Evolutionary conservation across 2,113 vertebrate species (phyloP).

Genomic region (Eretmodus cyanostictus): DNA sequence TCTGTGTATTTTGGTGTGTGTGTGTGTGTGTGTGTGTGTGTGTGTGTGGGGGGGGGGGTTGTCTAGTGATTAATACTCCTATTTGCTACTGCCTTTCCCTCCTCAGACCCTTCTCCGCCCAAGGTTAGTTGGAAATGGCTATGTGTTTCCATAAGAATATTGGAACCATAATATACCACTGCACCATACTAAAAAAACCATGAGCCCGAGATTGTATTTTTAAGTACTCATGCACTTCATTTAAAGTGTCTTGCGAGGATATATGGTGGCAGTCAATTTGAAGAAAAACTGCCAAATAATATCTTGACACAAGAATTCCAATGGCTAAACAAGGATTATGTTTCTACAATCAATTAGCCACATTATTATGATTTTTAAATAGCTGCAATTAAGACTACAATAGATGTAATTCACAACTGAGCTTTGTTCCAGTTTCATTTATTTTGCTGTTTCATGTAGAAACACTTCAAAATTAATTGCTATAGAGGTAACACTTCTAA

Average conservation of each 20-base stretch:
- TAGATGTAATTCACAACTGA: neutral
- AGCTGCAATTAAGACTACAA: neutral
- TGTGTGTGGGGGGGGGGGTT: neutral
- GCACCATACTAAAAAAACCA: neutral
- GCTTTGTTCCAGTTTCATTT: neutral
- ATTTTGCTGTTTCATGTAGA: neutral
- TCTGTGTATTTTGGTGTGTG: no score
- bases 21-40: neutral
- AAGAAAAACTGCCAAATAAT: neutral
- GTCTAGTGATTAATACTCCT: slow-evolving; percentile 59
- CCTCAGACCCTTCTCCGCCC: slow-evolving; percentile 23
- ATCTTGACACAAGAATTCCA: neutral
- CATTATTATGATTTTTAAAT: neutral
- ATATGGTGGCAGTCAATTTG: neutral
- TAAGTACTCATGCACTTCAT: neutral
- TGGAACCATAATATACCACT: neutral
- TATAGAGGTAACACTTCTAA: neutral
- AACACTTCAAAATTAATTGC: slow-evolving; percentile 21
- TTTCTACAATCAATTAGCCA: neutral
- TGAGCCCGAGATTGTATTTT: neutral
- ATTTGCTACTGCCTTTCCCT: slow-evolving; percentile 33
- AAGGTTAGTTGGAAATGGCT: slow-evolving; percentile 58
- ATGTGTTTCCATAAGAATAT: slow-evolving; percentile 24
- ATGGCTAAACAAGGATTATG: neutral
- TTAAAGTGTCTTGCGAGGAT: neutral